phyloP scores from a whole-genome alignment of 2,888 invertebrate species.

The Agrotis exclamationis region DNA sequence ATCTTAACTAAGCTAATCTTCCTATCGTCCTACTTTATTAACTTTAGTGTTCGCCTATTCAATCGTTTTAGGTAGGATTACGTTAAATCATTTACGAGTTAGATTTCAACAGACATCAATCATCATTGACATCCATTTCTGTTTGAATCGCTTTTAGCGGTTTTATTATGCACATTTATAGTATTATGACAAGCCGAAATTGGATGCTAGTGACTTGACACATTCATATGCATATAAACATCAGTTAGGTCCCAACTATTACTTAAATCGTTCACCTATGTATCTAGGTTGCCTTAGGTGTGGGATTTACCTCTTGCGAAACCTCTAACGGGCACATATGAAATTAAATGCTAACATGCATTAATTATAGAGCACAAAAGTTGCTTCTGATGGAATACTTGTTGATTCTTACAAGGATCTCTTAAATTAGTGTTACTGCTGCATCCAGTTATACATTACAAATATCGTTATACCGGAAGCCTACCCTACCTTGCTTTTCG shows the following conservation, averaged over 20 bases:
- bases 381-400: background rate
- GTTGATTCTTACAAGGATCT: background rate
- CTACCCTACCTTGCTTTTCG: background rate
- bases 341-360: constrained; percentile 29
- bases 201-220: constrained; percentile 35
- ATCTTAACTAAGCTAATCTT: constrained; percentile 9
- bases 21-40: constrained; percentile 10
- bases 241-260: constrained; percentile 61
- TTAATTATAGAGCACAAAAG: constrained; percentile 1
- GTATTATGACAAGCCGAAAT: constrained; percentile 30
- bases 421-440: background rate
- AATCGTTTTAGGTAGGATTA: constrained; percentile 24
- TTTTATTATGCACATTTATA: constrained; percentile 16
- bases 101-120: constrained; percentile 24
- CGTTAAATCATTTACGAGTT: constrained; percentile 23
- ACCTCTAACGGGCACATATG: constrained; percentile 47
- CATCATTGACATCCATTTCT: constrained; percentile 31
- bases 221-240: constrained; percentile 49
- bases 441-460: background rate
- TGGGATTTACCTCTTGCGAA: constrained; percentile 70
- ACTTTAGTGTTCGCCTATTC: background rate
- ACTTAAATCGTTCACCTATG: constrained; percentile 74
- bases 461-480: background rate
- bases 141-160: constrained; percentile 17
- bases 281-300: constrained; percentile 74